Conservation (phyloP, 2,888 invertebrate genomes). For the Archips crataeganus region DNA sequence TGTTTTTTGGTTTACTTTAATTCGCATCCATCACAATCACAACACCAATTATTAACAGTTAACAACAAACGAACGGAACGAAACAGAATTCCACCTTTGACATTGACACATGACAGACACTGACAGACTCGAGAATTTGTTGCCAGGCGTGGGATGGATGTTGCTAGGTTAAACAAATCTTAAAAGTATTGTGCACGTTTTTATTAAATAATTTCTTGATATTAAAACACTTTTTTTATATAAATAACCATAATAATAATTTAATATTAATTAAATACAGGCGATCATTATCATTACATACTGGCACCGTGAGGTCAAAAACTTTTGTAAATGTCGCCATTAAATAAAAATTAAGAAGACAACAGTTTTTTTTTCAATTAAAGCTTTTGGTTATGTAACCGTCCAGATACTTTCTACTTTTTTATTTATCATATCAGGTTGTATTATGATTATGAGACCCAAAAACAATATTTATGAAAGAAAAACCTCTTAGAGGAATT, state of each 20-base stretch:
- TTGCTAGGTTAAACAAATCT: neutral
- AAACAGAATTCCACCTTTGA: too few relatives aligned
- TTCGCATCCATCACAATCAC: neutral
- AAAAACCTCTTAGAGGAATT: neutral
- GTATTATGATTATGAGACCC: neutral
- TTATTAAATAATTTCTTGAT: neutral
- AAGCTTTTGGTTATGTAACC: neutral
- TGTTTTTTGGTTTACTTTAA: neutral
- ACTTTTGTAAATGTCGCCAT: too few relatives aligned
- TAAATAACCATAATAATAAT: too few relatives aligned
- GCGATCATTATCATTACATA: too few relatives aligned
- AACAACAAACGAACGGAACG: neutral
- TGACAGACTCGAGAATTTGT: neutral
- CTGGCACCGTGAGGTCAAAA: too few relatives aligned
- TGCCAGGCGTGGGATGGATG: neutral
- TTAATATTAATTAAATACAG: too few relatives aligned
- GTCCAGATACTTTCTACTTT: neutral
- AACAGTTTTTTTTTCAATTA: neutral
- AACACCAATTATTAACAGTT: too few relatives aligned
- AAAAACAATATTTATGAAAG: neutral
- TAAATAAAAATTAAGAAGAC: too few relatives aligned
- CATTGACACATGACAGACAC: neutral
- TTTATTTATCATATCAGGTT: neutral
- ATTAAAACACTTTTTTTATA: too few relatives aligned
- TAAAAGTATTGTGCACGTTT: neutral